These are phyloP conservation scores for Drosophila neonasuta DNA, from an alignment of 2,888 invertebrate species.

Conservation along the genomic window DNA sequence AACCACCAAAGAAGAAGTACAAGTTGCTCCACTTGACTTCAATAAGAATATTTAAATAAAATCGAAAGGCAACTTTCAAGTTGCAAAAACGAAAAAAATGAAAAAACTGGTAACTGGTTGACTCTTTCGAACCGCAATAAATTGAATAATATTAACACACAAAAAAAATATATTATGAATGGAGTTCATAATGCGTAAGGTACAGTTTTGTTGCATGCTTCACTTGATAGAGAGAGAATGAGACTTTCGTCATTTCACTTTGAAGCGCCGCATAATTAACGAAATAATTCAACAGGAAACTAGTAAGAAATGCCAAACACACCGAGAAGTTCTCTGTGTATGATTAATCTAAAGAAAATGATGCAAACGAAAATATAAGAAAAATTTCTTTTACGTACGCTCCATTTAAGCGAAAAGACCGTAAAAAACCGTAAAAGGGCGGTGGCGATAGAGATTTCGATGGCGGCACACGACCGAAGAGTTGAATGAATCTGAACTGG, in stretches of 20 bases:
- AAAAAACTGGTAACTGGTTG: conserved; percentile 6
- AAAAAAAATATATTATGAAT: conserved; percentile 4
- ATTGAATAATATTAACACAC: conserved; percentile 1
- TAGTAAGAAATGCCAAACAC: conserved; percentile 32
- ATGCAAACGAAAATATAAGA: conserved; percentile 29
- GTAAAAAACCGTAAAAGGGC: conserved; percentile 63
- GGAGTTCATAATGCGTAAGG: not conserved
- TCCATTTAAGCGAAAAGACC: conserved; percentile 67
- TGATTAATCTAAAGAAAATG: conserved; percentile 66
- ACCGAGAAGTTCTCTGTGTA: conserved; percentile 37
- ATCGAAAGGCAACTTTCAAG: conserved; percentile 23
- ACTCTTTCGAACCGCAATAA: conserved; percentile 5
- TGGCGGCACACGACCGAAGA: conserved; percentile 13
- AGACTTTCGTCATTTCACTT: conserved; percentile 52
- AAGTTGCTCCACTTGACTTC: conserved; percentile 7
- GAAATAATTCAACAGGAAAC: conserved; percentile 73
- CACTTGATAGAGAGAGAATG: conserved; percentile 20
- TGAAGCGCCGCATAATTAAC: conserved; percentile 71
- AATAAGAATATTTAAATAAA: not conserved
- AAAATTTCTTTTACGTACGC: conserved; percentile 53
- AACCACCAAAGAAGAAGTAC: conserved; percentile 11
- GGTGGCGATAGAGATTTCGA: conserved; percentile 15
- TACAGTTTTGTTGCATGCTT: conserved; percentile 22
- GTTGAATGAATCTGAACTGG: not conserved
- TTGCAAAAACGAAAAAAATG: not conserved